Percentiles rank a stretch among this genome's conserved stretches.
Evolutionary conservation across 2,888 invertebrate species (phyloP).

Genomic region (Notodonta dromedarius): DNA sequence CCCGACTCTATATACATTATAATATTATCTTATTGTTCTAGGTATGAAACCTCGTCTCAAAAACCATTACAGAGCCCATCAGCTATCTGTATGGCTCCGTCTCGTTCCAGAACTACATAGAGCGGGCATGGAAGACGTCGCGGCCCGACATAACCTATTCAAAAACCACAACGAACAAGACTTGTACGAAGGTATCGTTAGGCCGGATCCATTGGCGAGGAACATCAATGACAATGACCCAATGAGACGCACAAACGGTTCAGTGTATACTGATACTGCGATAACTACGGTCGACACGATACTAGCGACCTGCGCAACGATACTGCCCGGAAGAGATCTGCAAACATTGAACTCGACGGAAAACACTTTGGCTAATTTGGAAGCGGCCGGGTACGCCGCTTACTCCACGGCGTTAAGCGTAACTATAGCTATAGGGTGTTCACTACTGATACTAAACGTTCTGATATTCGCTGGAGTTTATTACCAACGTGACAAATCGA

Average conservation of each 20-base stretch:
- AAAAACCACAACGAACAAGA: slow-evolving; percentile 94
- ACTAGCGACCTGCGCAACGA: slow-evolving; percentile 88
- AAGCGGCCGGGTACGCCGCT: slow-evolving; percentile 90
- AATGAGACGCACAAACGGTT: slow-evolving; percentile 80
- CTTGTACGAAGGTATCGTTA: slow-evolving; percentile 94
- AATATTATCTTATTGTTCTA: slow-evolving; percentile 70
- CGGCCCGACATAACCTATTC: slow-evolving; percentile 94
- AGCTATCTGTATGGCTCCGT: slow-evolving; percentile 97
- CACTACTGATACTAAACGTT: slow-evolving; percentile 91
- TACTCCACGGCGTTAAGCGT: slow-evolving; percentile 91
- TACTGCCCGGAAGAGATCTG: slow-evolving; percentile 81
- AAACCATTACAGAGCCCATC: slow-evolving; percentile 97
- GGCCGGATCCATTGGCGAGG: slow-evolving; percentile 91
- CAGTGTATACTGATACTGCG: slow-evolving; percentile 83
- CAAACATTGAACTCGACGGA: slow-evolving; percentile 83
- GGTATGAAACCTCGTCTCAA: slow-evolving; percentile 96
- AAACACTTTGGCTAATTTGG: slow-evolving; percentile 91
- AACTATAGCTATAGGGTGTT: slow-evolving; percentile 92
- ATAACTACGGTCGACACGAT: slow-evolving; percentile 89
- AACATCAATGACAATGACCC: slow-evolving; percentile 85
- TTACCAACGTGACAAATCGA: slow-evolving; percentile 91
- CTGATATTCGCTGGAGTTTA: slow-evolving; percentile 94
- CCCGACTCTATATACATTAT: background rate
- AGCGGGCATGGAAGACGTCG: slow-evolving; percentile 95
- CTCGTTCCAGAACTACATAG: slow-evolving; percentile 95